These are phyloP conservation scores for Chymomyza fuscimana DNA, from an alignment of 2,888 invertebrate genomes.

Conservation along the genomic window DNA sequence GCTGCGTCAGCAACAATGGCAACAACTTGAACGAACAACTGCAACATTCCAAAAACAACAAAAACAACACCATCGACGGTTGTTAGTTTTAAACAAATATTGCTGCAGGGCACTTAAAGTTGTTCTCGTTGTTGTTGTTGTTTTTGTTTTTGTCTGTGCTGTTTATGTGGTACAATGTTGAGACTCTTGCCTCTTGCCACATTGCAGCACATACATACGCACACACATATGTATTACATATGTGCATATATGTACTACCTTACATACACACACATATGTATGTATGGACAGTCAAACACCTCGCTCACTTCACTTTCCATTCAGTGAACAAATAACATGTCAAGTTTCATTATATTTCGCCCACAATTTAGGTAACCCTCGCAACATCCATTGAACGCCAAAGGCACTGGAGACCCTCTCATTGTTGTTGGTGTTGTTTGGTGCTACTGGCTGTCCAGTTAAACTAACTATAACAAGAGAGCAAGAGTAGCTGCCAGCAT, in stretches of 20 bases:
- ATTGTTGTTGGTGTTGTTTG: slow-evolving; percentile 23
- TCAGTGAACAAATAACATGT: slow-evolving; percentile 76
- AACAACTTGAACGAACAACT: slow-evolving; percentile 3
- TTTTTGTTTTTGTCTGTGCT: slow-evolving; percentile 31
- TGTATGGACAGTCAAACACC: not conserved
- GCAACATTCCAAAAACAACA: slow-evolving; percentile 3
- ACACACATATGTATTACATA: not conserved
- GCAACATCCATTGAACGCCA: slow-evolving; percentile 9
- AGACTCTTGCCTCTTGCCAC: slow-evolving; percentile 18
- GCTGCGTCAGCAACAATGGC: slow-evolving; percentile 2
- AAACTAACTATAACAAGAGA: slow-evolving; percentile 45
- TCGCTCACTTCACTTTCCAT: slow-evolving; percentile 18
- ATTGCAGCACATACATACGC: slow-evolving; percentile 14
- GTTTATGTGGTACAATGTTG: slow-evolving; percentile 14
- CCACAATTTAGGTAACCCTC: slow-evolving; percentile 57
- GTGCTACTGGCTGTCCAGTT: slow-evolving; percentile 37
- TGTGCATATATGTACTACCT: not conserved
- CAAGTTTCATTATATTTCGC: slow-evolving; percentile 73
- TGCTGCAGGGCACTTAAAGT: slow-evolving; percentile 34
- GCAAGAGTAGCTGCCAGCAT: slow-evolving; percentile 17
- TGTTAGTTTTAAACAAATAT: slow-evolving; percentile 24
- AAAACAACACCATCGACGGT: slow-evolving; percentile 5
- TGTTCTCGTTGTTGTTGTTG: slow-evolving; percentile 3
- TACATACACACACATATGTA: slow-evolving; percentile 30
- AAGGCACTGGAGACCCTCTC: not conserved